Evolutionary conservation across 1,140 invertebrate species (phyloP).

Genomic region (Drosophila sproati): DNA sequence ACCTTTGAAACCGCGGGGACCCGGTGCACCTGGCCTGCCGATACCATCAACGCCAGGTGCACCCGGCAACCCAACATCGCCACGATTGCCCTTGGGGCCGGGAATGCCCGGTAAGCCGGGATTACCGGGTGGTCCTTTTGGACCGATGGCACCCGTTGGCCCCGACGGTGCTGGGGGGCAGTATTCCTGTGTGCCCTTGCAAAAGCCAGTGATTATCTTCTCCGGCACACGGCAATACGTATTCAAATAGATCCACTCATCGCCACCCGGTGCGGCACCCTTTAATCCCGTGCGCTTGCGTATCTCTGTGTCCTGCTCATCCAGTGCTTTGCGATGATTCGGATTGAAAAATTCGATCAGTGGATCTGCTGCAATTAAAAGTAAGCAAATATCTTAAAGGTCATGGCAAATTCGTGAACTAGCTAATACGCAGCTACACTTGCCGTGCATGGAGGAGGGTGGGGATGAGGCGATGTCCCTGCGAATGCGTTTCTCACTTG

Average conservation of each 20-base stretch:
- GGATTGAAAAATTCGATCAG: constrained; percentile 89
- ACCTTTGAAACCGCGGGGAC: constrained; percentile 79
- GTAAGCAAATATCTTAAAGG: neutral
- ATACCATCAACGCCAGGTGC: constrained; percentile 78
- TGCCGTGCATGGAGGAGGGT: constrained; percentile 69
- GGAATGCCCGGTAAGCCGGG: constrained; percentile 87
- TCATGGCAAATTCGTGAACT: neutral
- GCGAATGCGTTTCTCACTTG: constrained; percentile 47
- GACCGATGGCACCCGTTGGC: constrained; percentile 87
- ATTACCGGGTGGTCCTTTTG: constrained; percentile 87
- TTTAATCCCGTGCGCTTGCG: constrained; percentile 86
- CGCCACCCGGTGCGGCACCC: constrained; percentile 87
- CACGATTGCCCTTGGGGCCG: constrained; percentile 86
- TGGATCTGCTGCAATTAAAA: constrained; percentile 85
- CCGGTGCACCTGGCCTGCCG: constrained; percentile 53
- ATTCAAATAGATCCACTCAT: constrained; percentile 91
- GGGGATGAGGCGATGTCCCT: constrained; percentile 55
- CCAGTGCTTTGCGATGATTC: constrained; percentile 87
- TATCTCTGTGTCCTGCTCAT: constrained; percentile 87
- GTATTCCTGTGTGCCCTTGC: constrained; percentile 88
- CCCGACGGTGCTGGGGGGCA: constrained; percentile 91
- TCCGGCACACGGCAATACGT: constrained; percentile 90
- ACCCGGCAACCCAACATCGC: constrained; percentile 80
- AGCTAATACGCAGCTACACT: constrained; percentile 20
- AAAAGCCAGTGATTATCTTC: constrained; percentile 82